Conservation (phyloP, 2,888 invertebrate genomes). For the Rhingia rostrata region DNA sequence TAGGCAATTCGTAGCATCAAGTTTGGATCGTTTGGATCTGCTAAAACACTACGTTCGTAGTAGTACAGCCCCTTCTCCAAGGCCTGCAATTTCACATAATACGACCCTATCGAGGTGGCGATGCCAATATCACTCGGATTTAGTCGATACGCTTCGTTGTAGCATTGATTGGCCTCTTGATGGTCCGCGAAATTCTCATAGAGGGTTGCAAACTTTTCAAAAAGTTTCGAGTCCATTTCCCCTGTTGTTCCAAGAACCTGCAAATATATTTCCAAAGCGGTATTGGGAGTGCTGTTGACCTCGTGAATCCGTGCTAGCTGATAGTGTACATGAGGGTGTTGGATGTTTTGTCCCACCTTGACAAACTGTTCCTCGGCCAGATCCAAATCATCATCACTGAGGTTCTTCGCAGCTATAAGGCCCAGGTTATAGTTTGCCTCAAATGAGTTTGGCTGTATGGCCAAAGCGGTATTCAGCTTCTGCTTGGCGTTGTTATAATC, state of each 20-base stretch:
- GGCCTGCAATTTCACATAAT: constrained; percentile 94
- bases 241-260: constrained; percentile 93
- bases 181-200: constrained; percentile 96
- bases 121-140: constrained; percentile 85
- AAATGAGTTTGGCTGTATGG: constrained; percentile 91
- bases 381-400: constrained; percentile 86
- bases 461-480: constrained; percentile 89
- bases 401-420: constrained; percentile 78
- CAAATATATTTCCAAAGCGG: constrained; percentile 87
- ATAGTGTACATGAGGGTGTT: constrained; percentile 86
- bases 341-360: constrained; percentile 79
- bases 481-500: constrained; percentile 89
- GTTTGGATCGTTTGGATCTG: constrained; percentile 91
- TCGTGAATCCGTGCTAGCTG: constrained; percentile 92
- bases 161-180: constrained; percentile 87
- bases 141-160: constrained; percentile 81
- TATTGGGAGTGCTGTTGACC: constrained; percentile 81
- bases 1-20: constrained; percentile 94
- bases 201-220: constrained; percentile 94
- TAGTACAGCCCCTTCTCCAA: constrained; percentile 93
- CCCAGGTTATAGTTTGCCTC: constrained; percentile 93
- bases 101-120: constrained; percentile 94
- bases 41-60: constrained; percentile 90
- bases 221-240: constrained; percentile 92
- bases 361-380: constrained; percentile 90